Evolutionary conservation across 2,888 invertebrate species (phyloP), one percentile per base, ranked within the genome.

Genomic region (Eutolmus rufibarbis): DNA sequence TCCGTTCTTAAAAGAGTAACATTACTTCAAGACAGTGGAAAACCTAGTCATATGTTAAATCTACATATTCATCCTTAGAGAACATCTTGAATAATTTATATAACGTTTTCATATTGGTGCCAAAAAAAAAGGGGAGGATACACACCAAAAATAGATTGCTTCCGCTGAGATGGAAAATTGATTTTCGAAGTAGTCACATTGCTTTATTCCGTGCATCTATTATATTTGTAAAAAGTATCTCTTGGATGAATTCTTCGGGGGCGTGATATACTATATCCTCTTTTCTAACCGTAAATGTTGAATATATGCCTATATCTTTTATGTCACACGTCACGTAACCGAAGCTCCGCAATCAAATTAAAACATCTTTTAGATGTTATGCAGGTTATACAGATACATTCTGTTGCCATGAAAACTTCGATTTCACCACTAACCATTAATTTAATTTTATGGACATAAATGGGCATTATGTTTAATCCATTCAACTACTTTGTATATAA

Each of bases 71-170:
- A 66, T 66, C 28, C 28, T 9, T 19, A 2, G 28, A 23, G 12
- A 66, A 19, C 3, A 28, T 66, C 78, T 78, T 78, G 78, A 78
- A 78, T 78, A 78, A 78, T 78, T 78, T 78, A 43, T 40, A 77
- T 23, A 78, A 78, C 14, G 78, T 78, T 78, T 78, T 43, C 43
- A 9, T 78, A 43, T 40, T 19, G 19, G 40, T 34, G 28, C 76
- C 16, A 76, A 74, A 76, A 37, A 43, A 78, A 28, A n/a, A 78
- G 31, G 9, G 19, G 37, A 78, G 37, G 23, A 43, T 23, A 19
- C 43, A 8, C 19, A 23, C 37, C 37, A 23, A 14, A 78, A 78
- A 43, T 78, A 16, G 23, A 78, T 78, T 23, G 78, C 78, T 43
- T 66, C 23, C 66, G 19, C 66, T 66, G 66, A 66, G 66, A 66